phyloP scores from a whole-genome alignment of 2,113 vertebrate species.

The Aphelocoma coerulescens region DNA sequence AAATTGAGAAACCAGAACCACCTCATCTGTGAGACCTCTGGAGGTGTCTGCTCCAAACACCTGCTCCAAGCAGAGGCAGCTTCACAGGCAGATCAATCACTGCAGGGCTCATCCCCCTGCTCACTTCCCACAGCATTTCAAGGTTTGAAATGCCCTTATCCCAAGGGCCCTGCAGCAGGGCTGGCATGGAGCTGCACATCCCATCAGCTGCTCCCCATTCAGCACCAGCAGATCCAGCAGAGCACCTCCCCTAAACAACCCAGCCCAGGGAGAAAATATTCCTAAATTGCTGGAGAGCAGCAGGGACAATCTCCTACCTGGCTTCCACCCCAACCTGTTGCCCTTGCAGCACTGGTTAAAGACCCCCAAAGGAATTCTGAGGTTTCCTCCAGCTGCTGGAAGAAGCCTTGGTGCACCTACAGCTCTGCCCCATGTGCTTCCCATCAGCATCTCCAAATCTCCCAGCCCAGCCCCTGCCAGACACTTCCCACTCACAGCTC shows the following conservation, averaged over 20 bases:
- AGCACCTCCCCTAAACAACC: not conserved
- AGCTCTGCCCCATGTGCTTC: not conserved
- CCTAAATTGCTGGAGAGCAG: no score
- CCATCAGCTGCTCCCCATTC: not conserved
- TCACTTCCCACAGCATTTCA: rapidly evolving
- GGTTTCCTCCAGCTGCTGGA: not conserved
- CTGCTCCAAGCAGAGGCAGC: not conserved
- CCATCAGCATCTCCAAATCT: not conserved
- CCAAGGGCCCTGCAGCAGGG: not conserved
- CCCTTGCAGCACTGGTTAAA: not conserved
- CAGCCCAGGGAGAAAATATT: rapidly evolving
- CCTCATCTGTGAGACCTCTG: not conserved
- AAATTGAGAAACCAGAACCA: not conserved
- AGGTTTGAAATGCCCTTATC: rapidly evolving
- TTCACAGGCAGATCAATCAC: not conserved
- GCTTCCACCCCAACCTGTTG: not conserved
- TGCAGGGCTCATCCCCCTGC: not conserved
- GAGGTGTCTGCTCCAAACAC: not conserved
- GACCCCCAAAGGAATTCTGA: not conserved
- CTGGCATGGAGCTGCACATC: not conserved
- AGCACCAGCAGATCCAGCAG: not conserved
- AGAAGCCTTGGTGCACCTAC: no score
- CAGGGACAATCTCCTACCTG: rapidly evolving
- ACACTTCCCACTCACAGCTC: not conserved
- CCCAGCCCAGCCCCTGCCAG: not conserved